Conservation (phyloP, 2,113 vertebrate genomes). For the Campylomormyrus tamandua region DNA sequence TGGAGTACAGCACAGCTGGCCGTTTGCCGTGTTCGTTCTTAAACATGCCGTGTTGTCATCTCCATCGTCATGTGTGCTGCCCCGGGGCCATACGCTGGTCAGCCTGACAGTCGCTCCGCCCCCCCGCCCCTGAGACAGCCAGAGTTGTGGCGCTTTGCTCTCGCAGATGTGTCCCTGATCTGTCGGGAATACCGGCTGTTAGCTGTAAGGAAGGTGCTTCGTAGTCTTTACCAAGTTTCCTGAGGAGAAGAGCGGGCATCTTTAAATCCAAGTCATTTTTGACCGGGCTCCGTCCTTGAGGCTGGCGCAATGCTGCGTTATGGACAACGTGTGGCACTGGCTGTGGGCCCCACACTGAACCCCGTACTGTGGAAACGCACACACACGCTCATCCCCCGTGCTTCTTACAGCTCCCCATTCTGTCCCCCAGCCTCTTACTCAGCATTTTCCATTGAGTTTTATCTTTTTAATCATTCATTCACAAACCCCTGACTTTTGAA, state of each 20-base stretch:
- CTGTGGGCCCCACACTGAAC: not conserved
- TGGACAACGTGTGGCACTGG: not conserved
- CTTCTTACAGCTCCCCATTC: not conserved
- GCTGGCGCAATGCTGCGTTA: not conserved
- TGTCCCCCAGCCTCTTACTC: not conserved
- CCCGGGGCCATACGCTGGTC: not conserved
- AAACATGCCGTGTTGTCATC: not conserved
- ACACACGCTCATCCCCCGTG: not conserved
- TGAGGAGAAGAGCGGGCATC: not conserved
- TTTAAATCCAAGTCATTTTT: not conserved
- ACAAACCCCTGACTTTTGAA: not conserved
- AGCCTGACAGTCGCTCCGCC: not conserved
- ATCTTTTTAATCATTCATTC: not conserved
- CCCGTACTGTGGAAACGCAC: not conserved
- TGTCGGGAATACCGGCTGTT: not conserved
- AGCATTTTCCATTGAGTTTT: not conserved
- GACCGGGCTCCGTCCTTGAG: not conserved
- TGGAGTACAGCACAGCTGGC: not conserved
- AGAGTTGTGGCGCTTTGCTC: not conserved
- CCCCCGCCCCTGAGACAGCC: not conserved
- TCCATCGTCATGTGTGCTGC: not conserved
- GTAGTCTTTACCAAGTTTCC: not conserved
- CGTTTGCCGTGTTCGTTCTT: not conserved
- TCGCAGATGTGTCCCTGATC: not conserved
- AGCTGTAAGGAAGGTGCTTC: not conserved